Conservation (phyloP, 2,888 invertebrate species). For the Drosophila incognita region DNA sequence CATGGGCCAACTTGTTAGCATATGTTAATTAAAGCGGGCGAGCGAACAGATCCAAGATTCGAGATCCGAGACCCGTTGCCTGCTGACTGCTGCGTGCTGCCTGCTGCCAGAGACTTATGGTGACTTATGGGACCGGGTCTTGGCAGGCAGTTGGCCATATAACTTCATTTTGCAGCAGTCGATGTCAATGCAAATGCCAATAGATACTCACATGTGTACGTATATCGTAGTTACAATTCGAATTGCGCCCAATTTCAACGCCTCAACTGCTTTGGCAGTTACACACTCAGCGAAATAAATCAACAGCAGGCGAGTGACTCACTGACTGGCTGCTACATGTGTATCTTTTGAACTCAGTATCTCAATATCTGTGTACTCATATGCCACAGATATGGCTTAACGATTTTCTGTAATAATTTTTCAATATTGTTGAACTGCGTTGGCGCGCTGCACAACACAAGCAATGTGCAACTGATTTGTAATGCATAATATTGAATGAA, state of each 20-base stretch:
- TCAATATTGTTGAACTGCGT: constrained; percentile 64
- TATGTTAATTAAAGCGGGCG: constrained; percentile 79
- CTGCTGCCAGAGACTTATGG: constrained; percentile 51
- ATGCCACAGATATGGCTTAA: constrained; percentile 51
- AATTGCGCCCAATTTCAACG: constrained; percentile 81
- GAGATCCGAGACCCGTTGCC: constrained; percentile 42
- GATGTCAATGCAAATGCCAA: constrained; percentile 60
- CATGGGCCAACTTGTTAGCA: constrained; percentile 79
- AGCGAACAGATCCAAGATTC: constrained; percentile 43
- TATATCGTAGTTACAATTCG: constrained; percentile 66
- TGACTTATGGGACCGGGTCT: constrained; percentile 73
- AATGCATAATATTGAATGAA: constrained; percentile 60
- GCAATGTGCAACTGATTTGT: constrained; percentile 50
- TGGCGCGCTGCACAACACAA: constrained; percentile 52
- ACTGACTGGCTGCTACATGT: constrained; percentile 63
- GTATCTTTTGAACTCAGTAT: constrained; percentile 58
- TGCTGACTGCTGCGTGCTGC: constrained; percentile 46
- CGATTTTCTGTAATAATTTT: constrained; percentile 76
- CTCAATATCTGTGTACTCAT: constrained; percentile 37
- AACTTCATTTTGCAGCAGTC: constrained; percentile 67
- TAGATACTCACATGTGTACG: constrained; percentile 45
- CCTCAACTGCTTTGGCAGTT: constrained; percentile 64
- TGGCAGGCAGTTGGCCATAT: constrained; percentile 52
- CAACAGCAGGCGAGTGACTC: constrained; percentile 62
- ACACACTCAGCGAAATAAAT: constrained; percentile 48